Evolutionary conservation across 2,797 vertebrate species (phyloP), one percentile per base, ranked within the genome.

Genomic region (Smutsia gigantea): DNA sequence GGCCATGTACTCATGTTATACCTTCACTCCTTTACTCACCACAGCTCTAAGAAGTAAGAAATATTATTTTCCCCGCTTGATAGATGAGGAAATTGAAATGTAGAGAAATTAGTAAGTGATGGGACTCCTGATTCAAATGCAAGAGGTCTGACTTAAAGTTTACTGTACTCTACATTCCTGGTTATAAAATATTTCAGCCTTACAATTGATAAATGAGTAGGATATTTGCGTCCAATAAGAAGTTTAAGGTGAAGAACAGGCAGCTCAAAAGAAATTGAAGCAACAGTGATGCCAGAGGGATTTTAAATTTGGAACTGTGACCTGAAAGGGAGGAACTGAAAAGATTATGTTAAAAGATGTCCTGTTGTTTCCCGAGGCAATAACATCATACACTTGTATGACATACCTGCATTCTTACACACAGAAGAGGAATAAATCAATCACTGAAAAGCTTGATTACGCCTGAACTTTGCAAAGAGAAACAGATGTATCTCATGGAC

Each of bases 281-380:
- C 61, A 39, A 97, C n/a, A 90, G 78, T 57, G 88, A 77, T 46
- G 21, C 82, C 86, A 85, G 64, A 72, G 42, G 90, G 92, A 96
- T 96, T 86, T 95, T 94, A 97, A 96, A 97, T 98, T 97, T 72
- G 90, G 72, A 96, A 83, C 84, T 64, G 90, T 90, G 82, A 88
- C 61, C 59, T 72, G 71, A 90, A 27, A 87, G n/a, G 87, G 81
- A 42, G 87, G 64, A 98, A 98, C 46, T 81, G 59, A 96, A 96
- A 74, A 1, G 2, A 90, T 37, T 68, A 29, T 46, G 42, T 87
- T n/a, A 79, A 55, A 93, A 66, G 29, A 53, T 27, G 7, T 23
- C 84, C 8, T 59, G 78, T 96, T 95, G 9, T 66, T 96, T 66
- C 37, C 74, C 27, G 21, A 27, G 55, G 49, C 37, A 39, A 37